Percentiles rank a stretch among this genome's conserved stretches.
Conservation (phyloP, 2,113 vertebrate genomes). For the Hypocryptadius cinnamomeus region DNA sequence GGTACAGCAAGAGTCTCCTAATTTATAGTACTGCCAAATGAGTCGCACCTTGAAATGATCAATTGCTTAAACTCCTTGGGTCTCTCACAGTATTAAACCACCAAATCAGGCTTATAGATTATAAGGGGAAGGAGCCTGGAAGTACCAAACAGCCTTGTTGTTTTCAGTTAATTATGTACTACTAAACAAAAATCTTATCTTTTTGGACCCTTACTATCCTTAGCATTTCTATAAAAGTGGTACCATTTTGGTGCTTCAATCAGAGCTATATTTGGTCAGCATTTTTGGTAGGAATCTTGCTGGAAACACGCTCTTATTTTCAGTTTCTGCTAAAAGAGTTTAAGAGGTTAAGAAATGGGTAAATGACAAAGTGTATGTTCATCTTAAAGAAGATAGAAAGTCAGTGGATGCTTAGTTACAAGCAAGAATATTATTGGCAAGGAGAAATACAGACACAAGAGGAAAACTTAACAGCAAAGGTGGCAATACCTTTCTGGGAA, state of each 20-base stretch:
- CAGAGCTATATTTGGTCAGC: neutral
- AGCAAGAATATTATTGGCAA: neutral
- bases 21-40: neutral
- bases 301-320: neutral
- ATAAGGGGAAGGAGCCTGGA: neutral
- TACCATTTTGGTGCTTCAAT: neutral
- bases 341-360: neutral
- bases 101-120: neutral
- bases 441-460: neutral
- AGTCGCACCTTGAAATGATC: neutral
- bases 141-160: neutral
- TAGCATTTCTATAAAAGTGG: neutral
- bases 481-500: neutral
- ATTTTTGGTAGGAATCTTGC: neutral
- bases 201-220: neutral
- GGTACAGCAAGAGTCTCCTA: neutral
- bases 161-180: neutral
- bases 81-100: neutral
- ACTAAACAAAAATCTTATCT: neutral
- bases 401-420: neutral
- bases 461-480: neutral
- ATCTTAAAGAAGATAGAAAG: neutral
- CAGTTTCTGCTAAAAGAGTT: neutral
- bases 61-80: neutral
- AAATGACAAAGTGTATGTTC: neutral